phyloP scores from a whole-genome alignment of 2,888 invertebrate species.

The Cyrtodaria siliqua region DNA sequence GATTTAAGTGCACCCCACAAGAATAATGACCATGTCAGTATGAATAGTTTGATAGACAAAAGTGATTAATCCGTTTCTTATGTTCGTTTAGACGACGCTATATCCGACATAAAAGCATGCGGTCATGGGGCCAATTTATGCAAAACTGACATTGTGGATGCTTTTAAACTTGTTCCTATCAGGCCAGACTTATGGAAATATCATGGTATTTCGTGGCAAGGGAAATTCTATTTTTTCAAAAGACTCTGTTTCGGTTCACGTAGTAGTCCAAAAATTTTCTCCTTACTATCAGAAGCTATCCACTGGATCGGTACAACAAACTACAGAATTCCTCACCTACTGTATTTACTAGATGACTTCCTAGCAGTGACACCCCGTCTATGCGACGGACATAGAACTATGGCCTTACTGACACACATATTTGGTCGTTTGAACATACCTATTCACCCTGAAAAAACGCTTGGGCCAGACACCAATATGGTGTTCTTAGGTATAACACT shows the following conservation, averaged over 20 bases:
- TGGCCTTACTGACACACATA: constrained; percentile 40
- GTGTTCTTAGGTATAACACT: constrained; percentile 56
- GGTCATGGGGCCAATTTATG: constrained; percentile 35
- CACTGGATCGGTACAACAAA: constrained; percentile 51
- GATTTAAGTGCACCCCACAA: constrained; percentile 63
- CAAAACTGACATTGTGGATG: constrained; percentile 54
- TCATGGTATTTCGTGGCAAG: constrained; percentile 51
- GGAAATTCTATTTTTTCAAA: constrained; percentile 22
- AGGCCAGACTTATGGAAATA: constrained; percentile 39
- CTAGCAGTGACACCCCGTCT: constrained; percentile 29
- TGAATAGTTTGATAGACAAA: constrained; percentile 61
- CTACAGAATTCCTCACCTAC: constrained; percentile 36
- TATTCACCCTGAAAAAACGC: constrained; percentile 39
- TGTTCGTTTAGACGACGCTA: constrained; percentile 61
- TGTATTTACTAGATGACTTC: constrained; percentile 58
- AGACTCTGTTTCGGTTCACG: constrained; percentile 46
- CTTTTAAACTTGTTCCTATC: constrained; percentile 53
- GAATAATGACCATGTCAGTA: constrained; percentile 29
- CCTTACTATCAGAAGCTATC: constrained; percentile 37
- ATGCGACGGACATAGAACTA: constrained; percentile 41
- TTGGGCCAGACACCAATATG: constrained; percentile 37
- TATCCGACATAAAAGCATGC: constrained; percentile 25
- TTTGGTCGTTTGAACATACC: constrained; percentile 51
- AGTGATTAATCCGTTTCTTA: constrained; percentile 42
- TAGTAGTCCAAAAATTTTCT: constrained; percentile 50